phyloP scores from a whole-genome alignment of 1,140 invertebrate genomes.

The Capitella teleta region DNA sequence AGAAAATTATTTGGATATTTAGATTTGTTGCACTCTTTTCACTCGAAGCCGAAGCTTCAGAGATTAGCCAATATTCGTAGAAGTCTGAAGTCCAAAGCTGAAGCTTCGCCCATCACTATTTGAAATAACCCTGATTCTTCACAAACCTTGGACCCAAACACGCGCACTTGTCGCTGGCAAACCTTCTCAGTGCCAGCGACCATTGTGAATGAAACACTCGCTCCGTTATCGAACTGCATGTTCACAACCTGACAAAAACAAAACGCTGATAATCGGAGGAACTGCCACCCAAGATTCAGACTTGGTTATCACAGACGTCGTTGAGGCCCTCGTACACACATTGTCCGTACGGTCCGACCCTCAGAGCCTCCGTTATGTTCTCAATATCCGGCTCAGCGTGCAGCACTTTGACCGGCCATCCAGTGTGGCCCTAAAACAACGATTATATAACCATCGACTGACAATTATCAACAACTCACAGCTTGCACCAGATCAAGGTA shows the following conservation, averaged over 20 bases:
- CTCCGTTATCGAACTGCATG: conserved; percentile 43
- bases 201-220: conserved; percentile 42
- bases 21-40: no score
- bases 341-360: conserved; percentile 35
- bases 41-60: no score
- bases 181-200: conserved; percentile 42
- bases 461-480: conserved; percentile 19
- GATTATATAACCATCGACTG: no score
- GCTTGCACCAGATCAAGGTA: conserved; percentile 29
- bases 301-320: conserved; percentile 43
- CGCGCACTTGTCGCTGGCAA: conserved; percentile 31
- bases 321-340: conserved; percentile 45
- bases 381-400: conserved; percentile 35
- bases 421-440: conserved; percentile 20
- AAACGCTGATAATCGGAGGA: no score
- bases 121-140: no score
- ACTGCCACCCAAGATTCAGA: no score
- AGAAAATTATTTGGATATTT: no score
- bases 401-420: conserved; percentile 35
- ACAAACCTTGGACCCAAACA: conserved; percentile 38
- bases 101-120: no score
- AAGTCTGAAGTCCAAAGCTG: no score
- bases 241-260: conserved; percentile 46
- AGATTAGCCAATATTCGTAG: no score
- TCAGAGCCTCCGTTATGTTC: conserved; percentile 33